A percentile compares a stretch with the other conserved stretches of the same genome.
phyloP scores from a whole-genome alignment of 2,888 invertebrate genomes.

The Diachrysia chrysitis region DNA sequence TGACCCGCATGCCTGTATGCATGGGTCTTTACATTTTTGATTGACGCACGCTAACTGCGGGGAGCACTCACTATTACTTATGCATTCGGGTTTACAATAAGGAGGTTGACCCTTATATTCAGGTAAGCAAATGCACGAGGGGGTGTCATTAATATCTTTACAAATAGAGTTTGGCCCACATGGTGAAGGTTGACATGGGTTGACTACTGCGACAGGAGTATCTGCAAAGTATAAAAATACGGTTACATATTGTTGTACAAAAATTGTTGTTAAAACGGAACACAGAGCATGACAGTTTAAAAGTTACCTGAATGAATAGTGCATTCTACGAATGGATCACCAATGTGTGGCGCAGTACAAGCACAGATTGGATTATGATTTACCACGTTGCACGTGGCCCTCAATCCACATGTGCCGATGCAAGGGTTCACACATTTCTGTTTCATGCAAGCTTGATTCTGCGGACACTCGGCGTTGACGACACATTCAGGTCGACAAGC shows the following conservation, averaged over 20 bases:
- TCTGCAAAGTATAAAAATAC: constrained; percentile 61
- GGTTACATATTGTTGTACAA: not conserved
- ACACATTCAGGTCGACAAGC: constrained; percentile 93
- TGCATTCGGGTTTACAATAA: constrained; percentile 94
- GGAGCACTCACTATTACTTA: constrained; percentile 93
- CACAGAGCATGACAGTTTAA: not conserved
- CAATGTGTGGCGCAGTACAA: constrained; percentile 91
- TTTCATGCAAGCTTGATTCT: constrained; percentile 91
- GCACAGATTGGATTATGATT: constrained; percentile 94
- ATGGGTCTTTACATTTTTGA: constrained; percentile 93
- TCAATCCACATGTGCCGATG: constrained; percentile 91
- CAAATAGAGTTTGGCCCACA: constrained; percentile 95
- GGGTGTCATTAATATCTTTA: constrained; percentile 90
- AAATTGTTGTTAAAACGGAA: not conserved
- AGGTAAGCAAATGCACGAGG: constrained; percentile 93
- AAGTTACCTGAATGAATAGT: constrained; percentile 76
- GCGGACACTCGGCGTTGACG: constrained; percentile 92
- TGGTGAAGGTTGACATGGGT: constrained; percentile 94
- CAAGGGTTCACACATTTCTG: constrained; percentile 93
- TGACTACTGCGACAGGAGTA: constrained; percentile 73
- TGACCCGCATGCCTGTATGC: constrained; percentile 92
- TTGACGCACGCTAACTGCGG: constrained; percentile 92
- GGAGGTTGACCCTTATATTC: constrained; percentile 93
- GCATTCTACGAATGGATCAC: constrained; percentile 91
- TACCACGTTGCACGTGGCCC: constrained; percentile 91